Percentiles rank a stretch among this genome's conserved stretches.
These are phyloP conservation scores for Gymnorhina tibicen DNA, from an alignment of 2,113 vertebrate genomes.

Conservation along the genomic window DNA sequence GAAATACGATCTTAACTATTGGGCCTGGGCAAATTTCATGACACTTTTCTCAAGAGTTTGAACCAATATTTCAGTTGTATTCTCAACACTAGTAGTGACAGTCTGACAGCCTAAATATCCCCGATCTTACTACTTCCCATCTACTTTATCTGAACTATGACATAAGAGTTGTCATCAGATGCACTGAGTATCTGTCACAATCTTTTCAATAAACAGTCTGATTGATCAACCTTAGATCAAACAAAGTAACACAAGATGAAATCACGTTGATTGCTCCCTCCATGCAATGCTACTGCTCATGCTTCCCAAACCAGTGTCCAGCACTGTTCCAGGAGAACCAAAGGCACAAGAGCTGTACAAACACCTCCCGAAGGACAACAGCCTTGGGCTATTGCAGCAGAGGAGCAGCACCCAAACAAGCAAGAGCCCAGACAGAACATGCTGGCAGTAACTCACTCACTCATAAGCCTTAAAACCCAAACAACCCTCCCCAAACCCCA, in stretches of 20 bases:
- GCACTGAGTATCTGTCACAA: not conserved
- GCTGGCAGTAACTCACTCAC: not conserved
- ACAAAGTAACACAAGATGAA: not conserved
- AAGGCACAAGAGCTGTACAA: not conserved
- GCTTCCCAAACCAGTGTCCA: not conserved
- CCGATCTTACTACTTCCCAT: not conserved
- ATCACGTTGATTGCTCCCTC: not conserved
- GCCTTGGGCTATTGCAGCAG: rapidly evolving
- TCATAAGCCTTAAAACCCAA: not conserved
- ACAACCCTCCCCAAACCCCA: not conserved
- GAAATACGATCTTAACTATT: not conserved
- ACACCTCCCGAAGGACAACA: not conserved
- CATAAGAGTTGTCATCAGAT: not conserved
- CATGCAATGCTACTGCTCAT: not conserved
- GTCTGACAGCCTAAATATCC: slow-evolving; percentile 16
- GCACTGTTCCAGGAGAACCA: not conserved
- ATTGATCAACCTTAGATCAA: not conserved
- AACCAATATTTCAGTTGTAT: slow-evolving; percentile 23
- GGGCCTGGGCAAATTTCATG: slow-evolving; percentile 17
- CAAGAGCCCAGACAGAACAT: not conserved
- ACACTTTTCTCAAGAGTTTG: not conserved
- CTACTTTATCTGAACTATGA: not conserved
- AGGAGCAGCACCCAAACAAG: not conserved
- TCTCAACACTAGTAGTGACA: not conserved
- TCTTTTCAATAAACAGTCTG: not conserved